Evolutionary conservation across 92 coral and sea anemone genomes (phyloP), one percentile per base, ranked within the genome.

Genomic region (Scolanthus callimorphus): DNA sequence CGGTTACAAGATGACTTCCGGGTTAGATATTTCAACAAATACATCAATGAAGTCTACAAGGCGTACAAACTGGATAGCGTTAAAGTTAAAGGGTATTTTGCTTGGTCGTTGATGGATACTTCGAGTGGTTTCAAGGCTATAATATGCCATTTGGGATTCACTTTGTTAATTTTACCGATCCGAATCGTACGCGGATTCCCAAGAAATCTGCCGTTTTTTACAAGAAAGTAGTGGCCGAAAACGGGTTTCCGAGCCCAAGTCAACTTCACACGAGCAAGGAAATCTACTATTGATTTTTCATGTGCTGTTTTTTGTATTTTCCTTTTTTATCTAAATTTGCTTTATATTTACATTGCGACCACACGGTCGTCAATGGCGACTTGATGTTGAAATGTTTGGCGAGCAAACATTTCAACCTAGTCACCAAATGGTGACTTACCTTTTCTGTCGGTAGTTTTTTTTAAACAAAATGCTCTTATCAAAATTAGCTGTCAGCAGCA

Each of bases 81-180:
- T 3, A 51, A 83, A 21, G 65, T 83, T 64, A 72, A 60, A 50
- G 90, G 80, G 0, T 67, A 83, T 62, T 59, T 64, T 44, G 90
- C 74, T 28, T 83, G 90, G 90, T 78, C 90, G 2, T 31, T 83
- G 44, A 83, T 83, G 90, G 90, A 83, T 53, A 83, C 45, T 83
- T 79, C 27, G 86, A 79, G 68, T 83, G 90, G 90, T 67, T 31
- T 3, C 51, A 56, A 17, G 90, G 67, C 17, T 79, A 23, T 55
- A 62, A 60, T 62, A 81, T 77, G 9, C 82, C 81, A 0, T 79
- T 58, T 63, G 90, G 86, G 28, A 30, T 79, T 31, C 69, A 72
- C 38, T 79, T 63, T 27, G 82, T 79, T 26, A 71, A 83, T 62
- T 77, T 74, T 49, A 48, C 57, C 25, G 81, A 79, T 71, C 64